Evolutionary conservation across 2,888 invertebrate species (phyloP), one percentile per base, ranked within the genome.

Genomic region (Resseliella maxima): DNA sequence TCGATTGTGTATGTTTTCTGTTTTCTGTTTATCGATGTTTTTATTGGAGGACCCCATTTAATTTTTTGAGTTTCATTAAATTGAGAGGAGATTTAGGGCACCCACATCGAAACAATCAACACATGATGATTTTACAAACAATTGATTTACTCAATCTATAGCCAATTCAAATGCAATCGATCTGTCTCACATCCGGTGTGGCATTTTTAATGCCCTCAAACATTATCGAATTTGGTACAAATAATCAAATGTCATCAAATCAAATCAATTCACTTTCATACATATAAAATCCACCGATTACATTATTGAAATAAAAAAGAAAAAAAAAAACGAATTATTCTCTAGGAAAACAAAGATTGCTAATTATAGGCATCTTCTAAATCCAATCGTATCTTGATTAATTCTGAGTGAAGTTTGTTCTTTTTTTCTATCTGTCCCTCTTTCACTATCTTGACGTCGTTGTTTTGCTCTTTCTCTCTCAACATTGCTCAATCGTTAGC

Each of bases 121-220:
- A 18, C 12, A 50, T 15, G 31, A 72, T 72, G 72, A 72, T 24
- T 15, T 21, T 59, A 72, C 72, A 72, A 72, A 31, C 72, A 15
- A 31, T 12, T 35, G 31, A 31, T 72, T 31, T 3, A 59, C 5
- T 31, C 24, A 24, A 59, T 15, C 3, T 24, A 59, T 59, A 24
- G 59, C 0, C 5, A 15, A 72, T 31, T 15, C 24, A 6, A 24
- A 27, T 15, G 72, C 31, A 31, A 31, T 72, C 35, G 31, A 72
- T 72, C 0, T 72, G 72, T 72, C 72, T 72, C 72, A 72, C 31
- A 31, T 72, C 72, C 72, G 72, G 72, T 72, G 72, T 24, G 21
- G 15, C 15, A 2, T 50, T 50, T 50, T 50, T 41, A 12, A 41
- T 5, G 46, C 46, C 18, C 18, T 8, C 8, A 18, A 50, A 50